These are phyloP conservation scores for Gallinago undulata DNA, from an alignment of 2,113 vertebrate species.

Conservation along the genomic window DNA sequence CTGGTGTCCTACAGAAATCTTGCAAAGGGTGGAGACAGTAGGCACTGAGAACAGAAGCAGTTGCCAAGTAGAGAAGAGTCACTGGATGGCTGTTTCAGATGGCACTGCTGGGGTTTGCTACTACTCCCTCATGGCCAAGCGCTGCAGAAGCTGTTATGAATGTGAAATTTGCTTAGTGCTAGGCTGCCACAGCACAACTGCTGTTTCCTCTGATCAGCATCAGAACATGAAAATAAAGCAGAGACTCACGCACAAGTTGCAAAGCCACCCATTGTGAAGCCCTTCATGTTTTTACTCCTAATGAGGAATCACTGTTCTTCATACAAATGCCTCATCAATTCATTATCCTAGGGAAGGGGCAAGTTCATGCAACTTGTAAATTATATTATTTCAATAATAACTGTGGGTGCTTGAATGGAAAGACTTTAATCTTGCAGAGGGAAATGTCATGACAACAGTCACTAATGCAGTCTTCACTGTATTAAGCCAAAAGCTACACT, in stretches of 20 bases:
- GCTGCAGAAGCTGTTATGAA: not conserved
- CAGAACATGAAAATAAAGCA: not conserved
- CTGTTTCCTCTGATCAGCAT: not conserved
- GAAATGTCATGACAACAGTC: slow-evolving; percentile 53
- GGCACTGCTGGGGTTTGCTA: not conserved
- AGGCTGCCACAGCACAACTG: not conserved
- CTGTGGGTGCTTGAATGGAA: slow-evolving; percentile 11
- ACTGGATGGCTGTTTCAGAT: not conserved
- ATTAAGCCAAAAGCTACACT: slow-evolving; percentile 18
- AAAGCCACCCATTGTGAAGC: not conserved
- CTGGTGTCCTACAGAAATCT: not conserved
- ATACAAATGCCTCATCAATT: slow-evolving; percentile 16
- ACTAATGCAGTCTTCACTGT: not conserved
- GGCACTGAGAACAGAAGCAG: not conserved
- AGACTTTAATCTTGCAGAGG: slow-evolving; percentile 17
- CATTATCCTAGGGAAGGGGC: not conserved
- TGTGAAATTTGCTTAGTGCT: not conserved
- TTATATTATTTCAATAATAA: slow-evolving; percentile 31
- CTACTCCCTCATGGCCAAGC: not conserved
- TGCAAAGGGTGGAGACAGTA: not conserved
- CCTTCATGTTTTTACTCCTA: not conserved
- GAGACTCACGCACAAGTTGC: not conserved
- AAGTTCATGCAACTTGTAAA: not conserved
- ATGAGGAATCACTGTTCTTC: slow-evolving; percentile 6
- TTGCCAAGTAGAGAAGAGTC: not conserved